Conservation (phyloP, 2,888 invertebrate genomes). For the Folsomia manolachei region DNA sequence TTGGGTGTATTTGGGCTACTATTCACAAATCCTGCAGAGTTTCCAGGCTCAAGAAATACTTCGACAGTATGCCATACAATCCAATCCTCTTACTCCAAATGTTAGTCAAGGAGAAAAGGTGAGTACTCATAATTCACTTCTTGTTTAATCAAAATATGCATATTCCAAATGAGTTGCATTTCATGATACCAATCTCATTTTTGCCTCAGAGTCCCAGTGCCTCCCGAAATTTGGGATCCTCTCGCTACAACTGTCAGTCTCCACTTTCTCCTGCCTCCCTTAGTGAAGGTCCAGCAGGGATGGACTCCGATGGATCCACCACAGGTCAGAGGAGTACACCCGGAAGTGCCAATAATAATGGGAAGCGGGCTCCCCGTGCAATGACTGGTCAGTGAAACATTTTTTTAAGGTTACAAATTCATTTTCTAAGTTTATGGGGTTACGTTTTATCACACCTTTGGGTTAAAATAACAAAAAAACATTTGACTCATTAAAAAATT, state of each 20-base stretch:
- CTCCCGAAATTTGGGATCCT: conserved; percentile 25
- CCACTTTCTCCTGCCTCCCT: conserved; percentile 50
- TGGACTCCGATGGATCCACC: conserved; percentile 49
- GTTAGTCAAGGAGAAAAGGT: conserved; percentile 50
- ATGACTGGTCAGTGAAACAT: too few species aligned
- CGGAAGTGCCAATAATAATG: conserved; percentile 43
- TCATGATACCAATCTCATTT: too few species aligned
- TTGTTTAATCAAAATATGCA: neutral
- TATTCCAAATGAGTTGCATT: too few species aligned
- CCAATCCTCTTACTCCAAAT: conserved; percentile 41
- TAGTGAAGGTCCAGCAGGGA: conserved; percentile 45
- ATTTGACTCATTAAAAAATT: too few species aligned
- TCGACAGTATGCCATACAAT: conserved; percentile 51
- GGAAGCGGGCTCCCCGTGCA: conserved; percentile 55
- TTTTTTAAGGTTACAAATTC: too few species aligned
- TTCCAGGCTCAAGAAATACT: conserved; percentile 52
- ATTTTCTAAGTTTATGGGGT: too few species aligned
- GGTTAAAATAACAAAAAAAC: too few species aligned
- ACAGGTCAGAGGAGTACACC: conserved; percentile 44
- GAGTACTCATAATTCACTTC: conserved; percentile 12
- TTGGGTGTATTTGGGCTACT: conserved; percentile 52
- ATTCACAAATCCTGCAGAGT: conserved; percentile 52
- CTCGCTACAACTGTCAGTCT: conserved; percentile 42
- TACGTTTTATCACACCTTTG: too few species aligned
- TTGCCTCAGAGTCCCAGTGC: conserved; percentile 39